These are phyloP conservation scores for Aphidius gifuensis DNA, from an alignment of 1,140 invertebrate genomes.

Conservation along the genomic window DNA sequence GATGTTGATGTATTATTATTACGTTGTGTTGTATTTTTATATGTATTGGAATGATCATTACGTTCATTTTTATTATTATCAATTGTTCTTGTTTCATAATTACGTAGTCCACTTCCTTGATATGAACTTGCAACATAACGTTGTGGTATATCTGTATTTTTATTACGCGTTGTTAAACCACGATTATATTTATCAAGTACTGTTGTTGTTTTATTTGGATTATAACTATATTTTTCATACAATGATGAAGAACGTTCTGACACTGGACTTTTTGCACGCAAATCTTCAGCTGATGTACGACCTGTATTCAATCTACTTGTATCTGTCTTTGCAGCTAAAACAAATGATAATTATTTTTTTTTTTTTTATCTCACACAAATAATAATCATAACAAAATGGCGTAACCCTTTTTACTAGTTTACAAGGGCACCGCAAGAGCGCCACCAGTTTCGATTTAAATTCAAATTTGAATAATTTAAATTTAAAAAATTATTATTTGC, in stretches of 20 bases:
- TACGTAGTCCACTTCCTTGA: slow-evolving; percentile 36
- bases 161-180: slow-evolving; percentile 40
- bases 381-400: no score
- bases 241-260: slow-evolving; percentile 41
- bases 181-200: slow-evolving; percentile 45
- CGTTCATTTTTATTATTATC: slow-evolving; percentile 43
- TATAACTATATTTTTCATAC: slow-evolving; percentile 45
- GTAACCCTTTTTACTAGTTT: no score
- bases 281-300: slow-evolving; percentile 40
- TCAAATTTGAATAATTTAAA: no score
- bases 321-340: slow-evolving; percentile 35
- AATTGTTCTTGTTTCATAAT: slow-evolving; percentile 33
- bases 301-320: slow-evolving; percentile 41
- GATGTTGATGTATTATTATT: slow-evolving; percentile 33
- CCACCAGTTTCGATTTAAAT: no score
- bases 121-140: slow-evolving; percentile 44
- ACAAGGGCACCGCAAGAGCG: no score
- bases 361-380: not conserved
- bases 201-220: slow-evolving; percentile 39
- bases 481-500: no score
- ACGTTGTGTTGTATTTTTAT: slow-evolving; percentile 33
- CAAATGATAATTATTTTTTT: slow-evolving; percentile 13
- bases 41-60: slow-evolving; percentile 33
- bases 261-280: slow-evolving; percentile 39
- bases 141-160: slow-evolving; percentile 40